Base-by-base conservation (phyloP, 2,113 vertebrate species). In the Prionailurus bengalensis region DNA sequence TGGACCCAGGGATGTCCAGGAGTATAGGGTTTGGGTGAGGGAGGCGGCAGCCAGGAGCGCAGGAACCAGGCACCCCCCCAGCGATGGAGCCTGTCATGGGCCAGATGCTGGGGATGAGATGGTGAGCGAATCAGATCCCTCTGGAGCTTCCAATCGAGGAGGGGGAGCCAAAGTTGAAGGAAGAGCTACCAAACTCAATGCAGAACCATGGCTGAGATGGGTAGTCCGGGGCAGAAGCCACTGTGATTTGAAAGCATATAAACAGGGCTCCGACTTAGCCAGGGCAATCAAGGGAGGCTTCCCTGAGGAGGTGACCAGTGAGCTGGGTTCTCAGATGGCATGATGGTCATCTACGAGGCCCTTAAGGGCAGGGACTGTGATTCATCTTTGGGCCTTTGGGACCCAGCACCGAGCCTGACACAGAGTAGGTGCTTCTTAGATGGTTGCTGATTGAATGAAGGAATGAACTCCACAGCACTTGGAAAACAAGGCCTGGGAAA, bases 221-320 rank as follows among this genome's bases (percentile, higher is more conserved):
- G 19, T 3, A 36, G 39, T 4, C 3, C 0, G 68, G 29, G 4
- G 51, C 29, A 79, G 55, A 65, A 45, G 58, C 10, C 21, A 13
- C 15, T 36, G 14, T 17, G 78, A n/a, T 82, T 89, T 85, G n/a
- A 70, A 91, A 93, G 78, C 17, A 17, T 3, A 0, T 17, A 42
- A 42, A 55, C 25, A 63, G 36, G 33, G 23, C 36, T 90, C 71
- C 25, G 11, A 58, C n/a, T 90, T 74, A 61, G 71, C 68, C 74
- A 31, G 63, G 3, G 31, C 45, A 82, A n/a, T 89, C 97, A 68
- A 45, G 79, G 90, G 83, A 83, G 91, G 19, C 78, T 97, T 96
- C 93, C 36, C 36, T 7, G 55, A 15, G 88, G 70, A 93, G 73
- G 92, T 68, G 93, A 61, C 86, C 23, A 81, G 91, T 33, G 39